Conservation (phyloP, 2,888 invertebrate species). For the Lasioglossum marginatum region DNA sequence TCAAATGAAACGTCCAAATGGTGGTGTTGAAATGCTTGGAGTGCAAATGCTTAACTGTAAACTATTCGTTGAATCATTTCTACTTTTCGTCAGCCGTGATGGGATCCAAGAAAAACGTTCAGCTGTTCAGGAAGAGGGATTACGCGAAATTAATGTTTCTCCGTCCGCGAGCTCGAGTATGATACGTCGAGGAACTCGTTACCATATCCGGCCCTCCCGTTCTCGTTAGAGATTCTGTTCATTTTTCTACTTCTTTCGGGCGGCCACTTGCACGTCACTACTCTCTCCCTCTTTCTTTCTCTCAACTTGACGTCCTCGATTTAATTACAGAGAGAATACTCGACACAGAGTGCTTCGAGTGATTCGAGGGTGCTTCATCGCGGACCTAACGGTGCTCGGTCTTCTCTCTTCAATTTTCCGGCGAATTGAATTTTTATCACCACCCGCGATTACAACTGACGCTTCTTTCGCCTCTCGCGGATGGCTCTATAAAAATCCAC, state of each 20-base stretch:
- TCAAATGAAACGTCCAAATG: background rate
- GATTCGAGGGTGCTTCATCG: slow-evolving; percentile 45
- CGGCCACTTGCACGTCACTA: slow-evolving; percentile 2
- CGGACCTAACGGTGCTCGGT: slow-evolving; percentile 21
- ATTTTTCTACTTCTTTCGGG: slow-evolving; percentile 11
- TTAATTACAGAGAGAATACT: slow-evolving; percentile 57
- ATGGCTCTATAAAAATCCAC: background rate
- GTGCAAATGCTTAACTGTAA: background rate
- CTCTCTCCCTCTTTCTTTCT: background rate
- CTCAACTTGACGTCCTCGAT: slow-evolving; percentile 23
- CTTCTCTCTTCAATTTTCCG: slow-evolving; percentile 11
- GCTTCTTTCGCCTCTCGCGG: background rate
- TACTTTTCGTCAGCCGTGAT: background rate
- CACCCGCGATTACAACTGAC: background rate
- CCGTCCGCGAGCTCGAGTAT: background rate
- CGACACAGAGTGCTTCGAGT: slow-evolving; percentile 34
- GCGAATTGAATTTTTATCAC: slow-evolving; percentile 7
- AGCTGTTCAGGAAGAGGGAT: background rate
- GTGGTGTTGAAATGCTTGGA: background rate
- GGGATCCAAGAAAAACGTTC: background rate
- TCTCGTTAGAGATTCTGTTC: background rate
- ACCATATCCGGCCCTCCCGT: background rate
- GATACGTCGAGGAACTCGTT: background rate
- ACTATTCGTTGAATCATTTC: background rate
- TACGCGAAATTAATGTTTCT: background rate